Percentiles rank a stretch among this genome's conserved stretches.
These are phyloP conservation scores for Chrosomus eos DNA, from an alignment of 2,797 vertebrate species.

Conservation along the genomic window DNA sequence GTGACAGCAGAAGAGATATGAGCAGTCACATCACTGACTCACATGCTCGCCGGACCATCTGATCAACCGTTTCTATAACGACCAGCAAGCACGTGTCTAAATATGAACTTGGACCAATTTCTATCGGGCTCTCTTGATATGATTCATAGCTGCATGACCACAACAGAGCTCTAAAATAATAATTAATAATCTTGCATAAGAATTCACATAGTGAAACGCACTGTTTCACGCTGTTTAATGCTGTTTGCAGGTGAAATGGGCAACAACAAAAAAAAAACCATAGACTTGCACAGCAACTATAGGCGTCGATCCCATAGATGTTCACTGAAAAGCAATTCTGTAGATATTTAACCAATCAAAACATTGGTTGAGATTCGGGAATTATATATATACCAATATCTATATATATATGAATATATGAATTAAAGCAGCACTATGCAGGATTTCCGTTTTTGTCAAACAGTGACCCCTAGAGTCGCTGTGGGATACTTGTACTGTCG, in stretches of 20 bases:
- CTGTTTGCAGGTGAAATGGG: background rate
- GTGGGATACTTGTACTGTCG: no score
- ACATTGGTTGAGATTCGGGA: no score
- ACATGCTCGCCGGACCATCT: slow-evolving; percentile 71
- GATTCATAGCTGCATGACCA: slow-evolving; percentile 24
- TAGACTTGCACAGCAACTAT: background rate
- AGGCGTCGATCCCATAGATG: background rate
- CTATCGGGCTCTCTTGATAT: slow-evolving; percentile 23
- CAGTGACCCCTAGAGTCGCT: no score
- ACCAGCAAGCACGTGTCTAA: slow-evolving; percentile 42
- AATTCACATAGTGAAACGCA: background rate
- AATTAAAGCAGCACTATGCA: no score
- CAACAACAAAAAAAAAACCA: no score
- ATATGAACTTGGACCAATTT: slow-evolving; percentile 35
- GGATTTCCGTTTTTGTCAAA: no score
- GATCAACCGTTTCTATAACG: slow-evolving; percentile 60
- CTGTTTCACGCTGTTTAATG: no score
- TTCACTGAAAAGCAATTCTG: background rate
- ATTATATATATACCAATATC: no score
- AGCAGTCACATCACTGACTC: slow-evolving; percentile 76
- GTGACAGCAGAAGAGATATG: slow-evolving; percentile 74
- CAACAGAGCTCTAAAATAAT: slow-evolving; percentile 8
- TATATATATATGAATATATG: no score
- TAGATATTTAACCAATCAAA: background rate
- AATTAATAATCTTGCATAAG: background rate